Conservation (phyloP, 2,113 vertebrate genomes). For the Bombycilla garrulus region DNA sequence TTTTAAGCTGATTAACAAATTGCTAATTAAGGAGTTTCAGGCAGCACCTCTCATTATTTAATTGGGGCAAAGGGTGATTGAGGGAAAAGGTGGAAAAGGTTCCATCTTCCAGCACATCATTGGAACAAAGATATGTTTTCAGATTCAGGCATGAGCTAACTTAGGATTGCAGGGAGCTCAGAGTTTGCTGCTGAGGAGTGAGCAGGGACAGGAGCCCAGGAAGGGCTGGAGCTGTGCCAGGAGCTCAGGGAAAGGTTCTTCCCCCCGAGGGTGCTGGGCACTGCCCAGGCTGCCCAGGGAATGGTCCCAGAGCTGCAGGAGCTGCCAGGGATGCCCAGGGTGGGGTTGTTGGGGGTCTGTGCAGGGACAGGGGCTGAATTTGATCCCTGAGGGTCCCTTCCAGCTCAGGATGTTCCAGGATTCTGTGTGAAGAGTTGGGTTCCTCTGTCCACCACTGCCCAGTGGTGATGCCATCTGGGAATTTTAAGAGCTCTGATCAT, state of each 20-base stretch:
- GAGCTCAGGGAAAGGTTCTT: background rate
- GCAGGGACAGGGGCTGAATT: accelerated
- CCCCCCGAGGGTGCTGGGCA: background rate
- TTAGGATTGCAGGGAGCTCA: background rate
- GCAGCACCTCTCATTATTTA: background rate
- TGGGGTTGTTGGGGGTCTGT: background rate
- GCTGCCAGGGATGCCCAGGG: background rate
- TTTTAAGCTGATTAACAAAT: background rate
- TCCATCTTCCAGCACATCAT: background rate
- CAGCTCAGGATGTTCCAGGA: background rate
- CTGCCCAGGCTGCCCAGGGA: background rate
- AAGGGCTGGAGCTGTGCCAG: background rate
- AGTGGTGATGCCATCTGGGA: background rate
- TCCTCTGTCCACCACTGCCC: background rate
- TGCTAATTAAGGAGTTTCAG: background rate
- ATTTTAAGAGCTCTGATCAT: background rate
- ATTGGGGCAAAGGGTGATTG: background rate
- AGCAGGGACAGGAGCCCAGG: background rate
- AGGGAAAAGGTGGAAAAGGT: background rate
- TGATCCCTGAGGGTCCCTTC: accelerated
- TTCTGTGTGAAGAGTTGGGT: background rate
- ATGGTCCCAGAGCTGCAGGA: background rate
- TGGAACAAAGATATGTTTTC: background rate
- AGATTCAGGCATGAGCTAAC: background rate
- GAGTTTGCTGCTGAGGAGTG: background rate